Conservation (phyloP, 2,797 vertebrate genomes). For the Phataginus tetradactyla region DNA sequence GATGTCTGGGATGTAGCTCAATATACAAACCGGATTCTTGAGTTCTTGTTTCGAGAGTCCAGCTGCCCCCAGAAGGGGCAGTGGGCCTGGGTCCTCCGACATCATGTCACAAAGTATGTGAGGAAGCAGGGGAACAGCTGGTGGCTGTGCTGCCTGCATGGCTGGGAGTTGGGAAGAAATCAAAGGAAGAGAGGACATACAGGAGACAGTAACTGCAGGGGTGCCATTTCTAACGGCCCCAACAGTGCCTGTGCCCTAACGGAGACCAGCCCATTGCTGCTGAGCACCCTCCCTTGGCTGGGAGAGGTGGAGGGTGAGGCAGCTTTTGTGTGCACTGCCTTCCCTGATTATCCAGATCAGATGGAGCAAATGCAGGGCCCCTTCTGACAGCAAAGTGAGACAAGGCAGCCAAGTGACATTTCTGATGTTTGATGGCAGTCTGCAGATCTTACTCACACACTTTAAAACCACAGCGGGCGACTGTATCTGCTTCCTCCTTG, state of each 20-base stretch:
- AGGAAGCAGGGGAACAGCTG: background rate
- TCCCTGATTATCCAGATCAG: conserved; percentile 4
- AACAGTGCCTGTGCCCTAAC: too few species aligned
- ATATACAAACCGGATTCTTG: background rate
- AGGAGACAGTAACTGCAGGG: background rate
- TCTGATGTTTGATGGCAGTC: conserved; percentile 77
- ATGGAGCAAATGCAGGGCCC: conserved; percentile 61
- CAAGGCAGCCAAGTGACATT: conserved; percentile 74
- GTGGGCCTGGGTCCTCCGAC: background rate
- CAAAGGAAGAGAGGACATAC: background rate
- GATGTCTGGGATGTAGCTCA: background rate
- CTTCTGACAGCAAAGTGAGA: conserved; percentile 59
- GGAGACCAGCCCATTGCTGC: background rate
- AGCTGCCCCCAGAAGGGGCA: conserved; percentile 40
- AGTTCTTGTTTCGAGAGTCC: conserved; percentile 31
- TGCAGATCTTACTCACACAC: conserved; percentile 81
- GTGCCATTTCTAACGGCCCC: background rate
- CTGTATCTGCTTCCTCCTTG: conserved; percentile 81
- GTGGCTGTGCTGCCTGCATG: background rate
- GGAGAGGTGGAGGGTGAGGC: background rate
- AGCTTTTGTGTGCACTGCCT: conserved; percentile 61
- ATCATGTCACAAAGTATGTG: too few species aligned
- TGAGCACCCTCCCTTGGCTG: background rate
- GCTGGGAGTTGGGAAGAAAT: background rate
- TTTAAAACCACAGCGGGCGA: conserved; percentile 81